These are phyloP conservation scores for Lacerta agilis DNA, from an alignment of 2,797 vertebrate species.

Conservation along the genomic window DNA sequence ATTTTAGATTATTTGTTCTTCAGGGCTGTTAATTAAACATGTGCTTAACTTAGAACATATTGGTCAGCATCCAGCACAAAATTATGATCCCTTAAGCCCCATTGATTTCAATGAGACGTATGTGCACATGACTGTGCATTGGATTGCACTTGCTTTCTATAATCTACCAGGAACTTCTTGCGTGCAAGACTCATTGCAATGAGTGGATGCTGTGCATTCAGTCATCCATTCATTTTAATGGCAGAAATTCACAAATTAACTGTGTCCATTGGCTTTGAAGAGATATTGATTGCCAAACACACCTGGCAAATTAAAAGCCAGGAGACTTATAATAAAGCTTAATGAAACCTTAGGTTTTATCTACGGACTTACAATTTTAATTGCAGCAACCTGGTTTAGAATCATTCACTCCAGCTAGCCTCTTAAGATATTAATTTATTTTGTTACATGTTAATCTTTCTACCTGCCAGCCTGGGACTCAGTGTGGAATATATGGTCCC, in stretches of 20 bases:
- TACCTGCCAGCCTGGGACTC: not conserved
- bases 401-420: not conserved
- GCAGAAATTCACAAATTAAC: slow-evolving; percentile 15
- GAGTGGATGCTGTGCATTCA: not conserved
- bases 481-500: not conserved
- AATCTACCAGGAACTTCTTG: not conserved
- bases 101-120: slow-evolving; percentile 7
- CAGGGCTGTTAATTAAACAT: slow-evolving; percentile 21
- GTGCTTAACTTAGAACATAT: slow-evolving; percentile 6
- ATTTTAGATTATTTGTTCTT: slow-evolving; percentile 10
- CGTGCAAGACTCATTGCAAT: not conserved
- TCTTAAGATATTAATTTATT: not conserved
- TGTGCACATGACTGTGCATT: not conserved
- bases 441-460: not conserved
- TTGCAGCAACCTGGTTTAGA: not conserved
- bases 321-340: not conserved
- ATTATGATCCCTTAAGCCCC: not conserved
- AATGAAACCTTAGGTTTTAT: slow-evolving; percentile 12
- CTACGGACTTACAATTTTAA: not conserved
- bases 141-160: not conserved
- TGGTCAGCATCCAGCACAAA: slow-evolving; percentile 3
- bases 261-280: slow-evolving; percentile 25
- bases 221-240: slow-evolving; percentile 11
- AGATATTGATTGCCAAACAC: slow-evolving; percentile 13
- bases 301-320: slow-evolving; percentile 14